Conservation (phyloP, 1,140 invertebrate genomes). For the Gryllus bimaculatus region DNA sequence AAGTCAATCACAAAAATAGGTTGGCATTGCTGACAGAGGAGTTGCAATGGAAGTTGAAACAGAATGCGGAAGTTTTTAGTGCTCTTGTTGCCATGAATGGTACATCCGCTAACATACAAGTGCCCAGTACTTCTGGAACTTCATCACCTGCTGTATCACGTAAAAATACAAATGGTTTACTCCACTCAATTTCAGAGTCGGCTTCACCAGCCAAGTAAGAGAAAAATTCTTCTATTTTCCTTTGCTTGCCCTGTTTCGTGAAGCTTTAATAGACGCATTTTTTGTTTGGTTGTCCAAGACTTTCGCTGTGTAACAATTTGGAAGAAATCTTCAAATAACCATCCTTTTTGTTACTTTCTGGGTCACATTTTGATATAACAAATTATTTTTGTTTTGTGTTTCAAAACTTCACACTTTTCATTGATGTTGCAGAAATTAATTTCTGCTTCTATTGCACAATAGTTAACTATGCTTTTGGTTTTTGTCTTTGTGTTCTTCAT, state of each 20-base stretch:
- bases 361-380: neutral
- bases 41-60: slow-evolving; percentile 70
- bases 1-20: slow-evolving; percentile 64
- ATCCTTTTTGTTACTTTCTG: too few relatives aligned
- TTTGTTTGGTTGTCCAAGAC: neutral
- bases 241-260: neutral
- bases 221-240: neutral
- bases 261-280: neutral
- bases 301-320: neutral
- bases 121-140: neutral
- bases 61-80: slow-evolving; percentile 57
- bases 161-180: slow-evolving; percentile 7
- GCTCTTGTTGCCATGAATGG: slow-evolving; percentile 33
- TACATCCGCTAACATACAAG: neutral
- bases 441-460: too few relatives aligned
- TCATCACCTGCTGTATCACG: neutral
- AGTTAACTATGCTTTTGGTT: too few relatives aligned
- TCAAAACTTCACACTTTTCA: neutral
- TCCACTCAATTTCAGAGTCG: neutral
- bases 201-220: neutral
- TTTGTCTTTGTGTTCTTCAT: too few relatives aligned
- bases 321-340: too few relatives aligned
- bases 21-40: slow-evolving; percentile 76
- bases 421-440: neutral
- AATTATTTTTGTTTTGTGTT: neutral